phyloP scores from a whole-genome alignment of 2,797 vertebrate genomes.

The Tenualosa thibaudeaui region DNA sequence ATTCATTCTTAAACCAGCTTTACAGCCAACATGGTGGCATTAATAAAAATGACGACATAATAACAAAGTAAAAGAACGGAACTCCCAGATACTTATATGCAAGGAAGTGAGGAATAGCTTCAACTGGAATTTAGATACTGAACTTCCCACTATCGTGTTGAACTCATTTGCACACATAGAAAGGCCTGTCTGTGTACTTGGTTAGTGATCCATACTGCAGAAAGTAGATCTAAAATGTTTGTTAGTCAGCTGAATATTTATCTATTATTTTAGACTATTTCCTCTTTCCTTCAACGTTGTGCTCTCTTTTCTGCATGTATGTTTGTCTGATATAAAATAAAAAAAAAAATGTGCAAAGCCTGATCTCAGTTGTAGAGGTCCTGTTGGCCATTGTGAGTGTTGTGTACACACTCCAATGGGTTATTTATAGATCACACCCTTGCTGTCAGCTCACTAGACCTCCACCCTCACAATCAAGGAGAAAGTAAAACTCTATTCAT shows the following conservation, averaged over 20 bases:
- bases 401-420: background rate
- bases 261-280: too few relatives aligned
- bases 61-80: too few relatives aligned
- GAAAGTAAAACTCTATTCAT: slow-evolving; percentile 7
- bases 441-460: background rate
- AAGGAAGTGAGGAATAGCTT: background rate
- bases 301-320: too few relatives aligned
- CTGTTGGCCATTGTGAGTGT: background rate
- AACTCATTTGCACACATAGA: background rate
- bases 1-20: too few relatives aligned
- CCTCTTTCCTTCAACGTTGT: too few relatives aligned
- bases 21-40: too few relatives aligned
- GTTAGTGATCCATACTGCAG: background rate
- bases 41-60: too few relatives aligned
- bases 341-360: background rate
- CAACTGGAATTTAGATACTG: background rate
- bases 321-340: too few relatives aligned
- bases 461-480: slow-evolving; percentile 47
- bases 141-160: background rate
- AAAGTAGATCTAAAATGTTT: slow-evolving; percentile 30
- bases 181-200: background rate
- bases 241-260: too few relatives aligned
- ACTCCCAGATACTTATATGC: too few relatives aligned
- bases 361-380: background rate
- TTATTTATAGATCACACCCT: slow-evolving; percentile 16